phyloP scores from a whole-genome alignment of 64 coral and sea anemone species.

The Pocillopora verrucosa region DNA sequence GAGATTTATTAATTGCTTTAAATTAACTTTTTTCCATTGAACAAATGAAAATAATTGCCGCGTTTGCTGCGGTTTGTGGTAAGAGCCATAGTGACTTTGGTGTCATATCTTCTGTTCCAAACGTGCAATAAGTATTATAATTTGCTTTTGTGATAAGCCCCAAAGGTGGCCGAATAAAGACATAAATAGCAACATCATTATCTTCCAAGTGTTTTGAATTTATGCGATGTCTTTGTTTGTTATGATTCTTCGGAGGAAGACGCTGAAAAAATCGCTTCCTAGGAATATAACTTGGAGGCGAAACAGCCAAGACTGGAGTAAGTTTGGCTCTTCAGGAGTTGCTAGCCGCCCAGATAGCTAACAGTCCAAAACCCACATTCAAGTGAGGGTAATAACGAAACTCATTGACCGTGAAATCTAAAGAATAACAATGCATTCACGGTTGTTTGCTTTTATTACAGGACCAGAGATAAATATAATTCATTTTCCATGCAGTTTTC shows the following conservation, averaged over 20 bases:
- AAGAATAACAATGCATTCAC: not conserved
- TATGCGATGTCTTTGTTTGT: constrained; percentile 1
- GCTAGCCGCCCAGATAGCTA: not conserved
- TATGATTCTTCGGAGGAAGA: not conserved
- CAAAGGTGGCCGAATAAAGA: not conserved
- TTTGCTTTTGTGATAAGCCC: not conserved
- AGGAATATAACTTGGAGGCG: no score
- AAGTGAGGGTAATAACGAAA: not conserved
- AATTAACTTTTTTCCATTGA: not conserved
- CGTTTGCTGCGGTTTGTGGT: not conserved
- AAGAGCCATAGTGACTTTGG: not conserved
- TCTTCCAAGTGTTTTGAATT: constrained; percentile 9
- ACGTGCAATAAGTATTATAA: not conserved
- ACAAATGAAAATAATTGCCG: not conserved
- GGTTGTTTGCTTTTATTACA: not conserved
- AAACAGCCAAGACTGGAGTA: no score
- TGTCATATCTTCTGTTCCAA: not conserved
- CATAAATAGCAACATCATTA: not conserved
- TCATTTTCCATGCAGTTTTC: not conserved
- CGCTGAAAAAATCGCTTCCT: not conserved
- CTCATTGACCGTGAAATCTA: constrained; percentile 26
- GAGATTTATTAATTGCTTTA: not conserved
- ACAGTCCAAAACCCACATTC: not conserved
- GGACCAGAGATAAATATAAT: not conserved
- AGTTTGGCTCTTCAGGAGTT: not conserved